Evolutionary conservation across 1,140 invertebrate species (phyloP).

Genomic region (Lordiphosa clarofinis): DNA sequence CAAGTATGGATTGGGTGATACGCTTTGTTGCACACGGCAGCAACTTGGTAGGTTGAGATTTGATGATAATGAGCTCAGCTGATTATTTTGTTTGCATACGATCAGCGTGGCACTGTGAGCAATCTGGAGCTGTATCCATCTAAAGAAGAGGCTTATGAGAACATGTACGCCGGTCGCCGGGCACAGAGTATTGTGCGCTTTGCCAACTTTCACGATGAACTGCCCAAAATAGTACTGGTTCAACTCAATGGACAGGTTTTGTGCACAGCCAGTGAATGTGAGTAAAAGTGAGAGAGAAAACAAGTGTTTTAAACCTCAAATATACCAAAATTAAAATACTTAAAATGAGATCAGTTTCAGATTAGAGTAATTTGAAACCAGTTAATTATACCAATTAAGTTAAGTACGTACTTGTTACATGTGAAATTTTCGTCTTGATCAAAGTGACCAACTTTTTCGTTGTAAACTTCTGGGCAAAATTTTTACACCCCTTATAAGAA

Average conservation of each 20-base stretch:
- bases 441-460: no score
- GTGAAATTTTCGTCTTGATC: no score
- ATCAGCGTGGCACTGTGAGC: conserved; percentile 34
- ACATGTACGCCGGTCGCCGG: conserved; percentile 37
- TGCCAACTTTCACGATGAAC: conserved; percentile 20
- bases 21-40: conserved; percentile 27
- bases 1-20: conserved; percentile 32
- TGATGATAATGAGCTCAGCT: background rate
- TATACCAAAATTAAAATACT: no score
- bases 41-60: conserved; percentile 7
- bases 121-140: conserved; percentile 36
- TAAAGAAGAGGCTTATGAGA: conserved; percentile 16
- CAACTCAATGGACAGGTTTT: conserved; percentile 37
- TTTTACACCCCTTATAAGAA: no score
- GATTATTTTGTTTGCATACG: background rate
- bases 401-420: no score
- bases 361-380: no score
- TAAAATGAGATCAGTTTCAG: no score
- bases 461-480: no score
- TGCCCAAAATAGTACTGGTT: conserved; percentile 38
- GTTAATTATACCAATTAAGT: no score
- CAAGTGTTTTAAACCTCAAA: no score
- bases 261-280: conserved; percentile 37
- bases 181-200: conserved; percentile 38
- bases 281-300: conserved; percentile 12